Conservation (phyloP, 2,797 vertebrate genomes). For the Lates japonicus region DNA sequence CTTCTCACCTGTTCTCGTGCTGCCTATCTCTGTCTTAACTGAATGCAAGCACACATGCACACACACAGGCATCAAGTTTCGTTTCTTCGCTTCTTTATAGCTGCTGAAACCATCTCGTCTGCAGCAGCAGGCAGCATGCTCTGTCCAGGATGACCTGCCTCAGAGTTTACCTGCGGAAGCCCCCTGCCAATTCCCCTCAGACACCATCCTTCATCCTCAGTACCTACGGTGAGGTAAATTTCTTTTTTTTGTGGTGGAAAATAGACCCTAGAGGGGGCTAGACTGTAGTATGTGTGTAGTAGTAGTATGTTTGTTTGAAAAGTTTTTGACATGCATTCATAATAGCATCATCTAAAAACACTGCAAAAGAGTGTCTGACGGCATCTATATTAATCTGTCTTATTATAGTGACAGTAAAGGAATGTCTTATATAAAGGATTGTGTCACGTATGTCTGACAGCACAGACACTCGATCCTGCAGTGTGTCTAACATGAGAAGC, state of each 20-base stretch:
- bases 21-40: background rate
- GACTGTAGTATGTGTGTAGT: background rate
- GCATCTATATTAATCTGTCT: background rate
- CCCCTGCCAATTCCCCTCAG: conserved; percentile 37
- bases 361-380: background rate
- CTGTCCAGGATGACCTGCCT: conserved; percentile 67
- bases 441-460: conserved; percentile 19
- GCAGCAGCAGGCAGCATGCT: conserved; percentile 35
- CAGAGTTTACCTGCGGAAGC: conserved; percentile 64
- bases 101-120: conserved; percentile 25
- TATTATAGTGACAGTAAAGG: conserved; percentile 23
- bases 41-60: background rate
- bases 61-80: conserved; percentile 69
- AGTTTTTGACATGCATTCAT: background rate
- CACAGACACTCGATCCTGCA: conserved; percentile 32
- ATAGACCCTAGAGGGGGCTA: background rate
- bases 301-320: background rate
- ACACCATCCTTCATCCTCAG: conserved; percentile 71
- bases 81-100: conserved; percentile 36
- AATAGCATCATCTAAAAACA: background rate
- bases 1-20: background rate
- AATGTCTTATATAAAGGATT: conserved; percentile 39
- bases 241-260: background rate
- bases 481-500: conserved; percentile 25
- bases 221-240: conserved; percentile 71